A percentile compares a stretch with the other conserved stretches of the same genome.
phyloP scores from a whole-genome alignment of 2,888 invertebrate genomes.

The Agrypnus murinus region DNA sequence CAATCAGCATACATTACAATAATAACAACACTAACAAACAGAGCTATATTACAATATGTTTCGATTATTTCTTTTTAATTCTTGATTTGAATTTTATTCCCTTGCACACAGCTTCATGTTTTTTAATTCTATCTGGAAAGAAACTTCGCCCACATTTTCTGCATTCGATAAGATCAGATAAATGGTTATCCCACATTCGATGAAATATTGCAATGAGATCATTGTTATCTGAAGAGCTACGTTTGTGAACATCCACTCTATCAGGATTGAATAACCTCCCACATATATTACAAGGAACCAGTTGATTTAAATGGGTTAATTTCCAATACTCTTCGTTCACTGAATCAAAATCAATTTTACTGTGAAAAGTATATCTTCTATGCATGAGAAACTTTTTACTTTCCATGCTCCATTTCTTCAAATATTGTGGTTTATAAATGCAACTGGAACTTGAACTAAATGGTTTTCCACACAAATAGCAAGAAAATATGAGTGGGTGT shows the following conservation, averaged over 20 bases:
- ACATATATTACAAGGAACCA: constrained; percentile 78
- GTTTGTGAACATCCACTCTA: constrained; percentile 77
- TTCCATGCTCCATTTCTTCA: too few relatives aligned
- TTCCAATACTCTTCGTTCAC: constrained; percentile 74
- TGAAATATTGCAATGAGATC: constrained; percentile 67
- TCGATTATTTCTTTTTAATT: constrained; percentile 25
- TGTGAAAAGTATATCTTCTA: too few relatives aligned
- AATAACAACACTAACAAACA: too few relatives aligned
- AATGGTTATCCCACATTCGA: constrained; percentile 74
- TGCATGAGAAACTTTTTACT: too few relatives aligned
- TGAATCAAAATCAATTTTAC: constrained; percentile 68
- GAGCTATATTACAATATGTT: too few relatives aligned
- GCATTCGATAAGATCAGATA: constrained; percentile 75
- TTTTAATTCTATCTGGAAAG: constrained; percentile 76
- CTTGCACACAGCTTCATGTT: constrained; percentile 75
- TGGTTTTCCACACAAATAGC: too few relatives aligned
- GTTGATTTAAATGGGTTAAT: constrained; percentile 74
- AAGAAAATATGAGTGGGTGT: too few relatives aligned
- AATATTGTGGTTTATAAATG: too few relatives aligned
- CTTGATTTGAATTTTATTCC: constrained; percentile 56
- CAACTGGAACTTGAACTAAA: too few relatives aligned
- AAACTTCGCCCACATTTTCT: constrained; percentile 77
- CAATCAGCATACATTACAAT: too few relatives aligned
- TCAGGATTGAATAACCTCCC: constrained; percentile 80
- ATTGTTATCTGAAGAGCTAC: constrained; percentile 71